Conservation (phyloP, 2,888 invertebrate genomes). For the Imbricaverruca yamaguchii region DNA sequence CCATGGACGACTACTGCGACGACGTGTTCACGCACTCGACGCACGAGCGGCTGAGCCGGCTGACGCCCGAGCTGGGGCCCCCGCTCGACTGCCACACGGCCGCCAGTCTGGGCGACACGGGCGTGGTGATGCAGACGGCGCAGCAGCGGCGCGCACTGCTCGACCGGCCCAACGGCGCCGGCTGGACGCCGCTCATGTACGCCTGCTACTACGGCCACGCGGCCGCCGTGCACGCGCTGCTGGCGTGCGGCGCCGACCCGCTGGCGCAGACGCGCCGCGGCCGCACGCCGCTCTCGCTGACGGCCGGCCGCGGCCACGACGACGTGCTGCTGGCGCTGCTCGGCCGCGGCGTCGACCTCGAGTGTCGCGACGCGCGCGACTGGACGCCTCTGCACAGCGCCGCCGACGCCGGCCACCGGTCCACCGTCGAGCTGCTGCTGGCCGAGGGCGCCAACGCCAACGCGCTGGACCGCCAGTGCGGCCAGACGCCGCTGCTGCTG, state of each 20-base stretch:
- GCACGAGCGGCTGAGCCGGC: constrained; percentile 16
- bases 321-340: constrained; percentile 3
- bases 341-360: constrained; percentile 39
- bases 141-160: neutral
- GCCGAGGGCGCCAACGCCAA: constrained; percentile 42
- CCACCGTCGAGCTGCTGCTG: constrained; percentile 42
- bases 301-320: neutral
- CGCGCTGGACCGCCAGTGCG: constrained; percentile 40
- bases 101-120: constrained; percentile 22
- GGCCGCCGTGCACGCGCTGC: constrained; percentile 40
- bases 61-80: constrained; percentile 1
- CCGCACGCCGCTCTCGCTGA: neutral
- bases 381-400: constrained; percentile 45
- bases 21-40: constrained; percentile 13
- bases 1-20: neutral
- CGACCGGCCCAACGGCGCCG: constrained; percentile 38
- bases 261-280: neutral
- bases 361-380: constrained; percentile 41
- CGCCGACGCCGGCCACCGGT: constrained; percentile 43
- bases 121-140: neutral
- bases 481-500: constrained; percentile 43
- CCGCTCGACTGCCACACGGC: constrained; percentile 21
- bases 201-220: constrained; percentile 44
- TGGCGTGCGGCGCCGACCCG: constrained; percentile 31
- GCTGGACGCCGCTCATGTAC: constrained; percentile 46